These are phyloP conservation scores for Diploscapter pachys DNA, from an alignment of 1,140 invertebrate genomes.

Conservation along the genomic window DNA sequence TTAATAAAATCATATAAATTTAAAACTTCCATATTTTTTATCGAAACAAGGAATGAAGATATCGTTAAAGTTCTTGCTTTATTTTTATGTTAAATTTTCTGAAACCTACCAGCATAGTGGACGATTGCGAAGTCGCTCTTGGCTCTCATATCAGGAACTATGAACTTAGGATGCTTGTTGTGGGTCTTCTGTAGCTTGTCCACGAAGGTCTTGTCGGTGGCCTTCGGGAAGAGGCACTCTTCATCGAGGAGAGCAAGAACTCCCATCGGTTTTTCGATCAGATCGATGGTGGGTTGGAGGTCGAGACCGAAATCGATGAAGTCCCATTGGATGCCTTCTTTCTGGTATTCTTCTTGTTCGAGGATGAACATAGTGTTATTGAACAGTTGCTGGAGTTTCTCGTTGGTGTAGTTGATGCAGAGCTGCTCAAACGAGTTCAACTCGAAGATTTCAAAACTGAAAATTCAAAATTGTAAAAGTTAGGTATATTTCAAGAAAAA, in stretches of 20 bases:
- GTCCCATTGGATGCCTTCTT: slow-evolving; percentile 88
- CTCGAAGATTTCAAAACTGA: slow-evolving; percentile 92
- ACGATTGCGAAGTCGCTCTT: slow-evolving; percentile 80
- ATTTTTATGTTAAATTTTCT: no score
- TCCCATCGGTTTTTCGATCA: slow-evolving; percentile 99
- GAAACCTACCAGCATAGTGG: slow-evolving; percentile 21
- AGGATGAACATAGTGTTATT: slow-evolving; percentile 99
- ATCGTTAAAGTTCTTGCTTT: no score
- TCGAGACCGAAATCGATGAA: slow-evolving; percentile 99
- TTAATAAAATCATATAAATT: slow-evolving; percentile 66
- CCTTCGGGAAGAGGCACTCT: slow-evolving; percentile 98
- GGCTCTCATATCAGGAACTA: slow-evolving; percentile 94
- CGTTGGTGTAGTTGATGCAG: slow-evolving; percentile 99
- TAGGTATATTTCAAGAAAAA: no score
- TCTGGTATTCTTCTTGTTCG: slow-evolving; percentile 83
- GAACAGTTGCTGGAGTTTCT: slow-evolving; percentile 97
- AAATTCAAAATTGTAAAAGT: neutral
- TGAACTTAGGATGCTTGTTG: slow-evolving; percentile 85
- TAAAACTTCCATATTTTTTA: no score
- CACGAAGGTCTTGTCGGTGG: slow-evolving; percentile 96
- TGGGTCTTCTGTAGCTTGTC: slow-evolving; percentile 92
- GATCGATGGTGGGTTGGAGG: slow-evolving; percentile 96
- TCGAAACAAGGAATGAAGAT: no score
- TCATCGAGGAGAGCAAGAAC: slow-evolving; percentile 96
- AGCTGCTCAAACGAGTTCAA: slow-evolving; percentile 96